These are phyloP conservation scores for Otus scops DNA, from an alignment of 2,797 vertebrate genomes.

Conservation along the genomic window DNA sequence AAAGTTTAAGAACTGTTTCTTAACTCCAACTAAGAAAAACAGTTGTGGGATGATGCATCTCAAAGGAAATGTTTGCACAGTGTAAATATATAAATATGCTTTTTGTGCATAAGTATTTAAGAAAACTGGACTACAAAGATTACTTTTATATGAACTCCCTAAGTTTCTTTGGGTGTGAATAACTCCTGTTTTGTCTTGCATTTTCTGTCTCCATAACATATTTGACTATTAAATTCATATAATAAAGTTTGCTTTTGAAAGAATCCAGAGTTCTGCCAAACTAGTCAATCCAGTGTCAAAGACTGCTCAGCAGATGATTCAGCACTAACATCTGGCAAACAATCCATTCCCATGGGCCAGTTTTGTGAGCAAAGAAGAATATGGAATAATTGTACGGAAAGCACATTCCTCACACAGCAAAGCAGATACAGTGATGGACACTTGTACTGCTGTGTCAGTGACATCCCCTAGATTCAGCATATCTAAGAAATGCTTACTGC, in stretches of 20 bases:
- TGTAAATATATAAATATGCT: conserved; percentile 65
- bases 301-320: background rate
- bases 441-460: no score
- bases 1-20: background rate
- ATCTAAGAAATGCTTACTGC: background rate
- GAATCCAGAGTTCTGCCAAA: background rate
- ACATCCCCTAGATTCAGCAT: background rate
- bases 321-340: background rate
- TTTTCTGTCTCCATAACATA: conserved; percentile 60
- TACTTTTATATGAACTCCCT: conserved; percentile 66
- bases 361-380: background rate
- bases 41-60: background rate
- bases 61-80: conserved; percentile 33
- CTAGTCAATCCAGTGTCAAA: background rate
- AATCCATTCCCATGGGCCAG: background rate
- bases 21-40: background rate
- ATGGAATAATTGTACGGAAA: background rate
- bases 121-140: conserved; percentile 67
- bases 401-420: background rate
- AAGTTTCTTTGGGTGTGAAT: conserved; percentile 56
- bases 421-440: background rate
- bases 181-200: conserved; percentile 26
- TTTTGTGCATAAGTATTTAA: conserved; percentile 76
- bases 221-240: conserved; percentile 47
- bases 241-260: conserved; percentile 73